Evolutionary conservation across 2,797 vertebrate species (phyloP), one percentile per base, ranked within the genome.

Genomic region (Fistularia commersonii): DNA sequence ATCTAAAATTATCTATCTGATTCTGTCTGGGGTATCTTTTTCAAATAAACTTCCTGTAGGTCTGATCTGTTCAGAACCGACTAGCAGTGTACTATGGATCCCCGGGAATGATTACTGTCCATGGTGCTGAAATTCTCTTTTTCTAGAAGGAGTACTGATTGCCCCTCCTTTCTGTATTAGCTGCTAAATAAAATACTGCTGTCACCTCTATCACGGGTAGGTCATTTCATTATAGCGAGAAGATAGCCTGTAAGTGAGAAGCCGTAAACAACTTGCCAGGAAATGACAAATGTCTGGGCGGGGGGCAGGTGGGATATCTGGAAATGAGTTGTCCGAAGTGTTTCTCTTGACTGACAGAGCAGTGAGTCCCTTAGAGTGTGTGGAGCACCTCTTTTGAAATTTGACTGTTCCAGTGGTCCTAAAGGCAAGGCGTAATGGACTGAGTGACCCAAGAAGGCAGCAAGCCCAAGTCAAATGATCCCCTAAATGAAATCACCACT

Each of bases 51-150:
- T 23, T 23, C 23, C 23, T 23, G 23, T 23, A 23, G 23, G 23
- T 23, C 23, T 23, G 23, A 23, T 23, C 2, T 23, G 23, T 23
- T 23, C 23, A 23, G 23, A 23, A 23, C 23, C 23, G 4, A 4
- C 23, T 23, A 23, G 5, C 39, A 11, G 39, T 11, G 8, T 35
- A 11, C 8, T n/a, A 14, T 42, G 9, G 11, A 33, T 45, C 14
- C 8, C 13, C 6, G 8, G 38, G 6, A 6, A 2, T 40, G 50
- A 64, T 72, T 70, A 54, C 64, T 70, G 42, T 74, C 62, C 61
- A 44, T 68, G 69, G 66, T 75, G 68, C 71, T 77, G 61, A 72
- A 76, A 45, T 42, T 23, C 5, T 46, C 6, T 2, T 4, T 40
- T 44, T 57, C 11, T 35, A 54, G 50, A 11, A 45, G 31, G 12